phyloP scores from a whole-genome alignment of 2,797 vertebrate species.

The Pipistrellus nathusii region DNA sequence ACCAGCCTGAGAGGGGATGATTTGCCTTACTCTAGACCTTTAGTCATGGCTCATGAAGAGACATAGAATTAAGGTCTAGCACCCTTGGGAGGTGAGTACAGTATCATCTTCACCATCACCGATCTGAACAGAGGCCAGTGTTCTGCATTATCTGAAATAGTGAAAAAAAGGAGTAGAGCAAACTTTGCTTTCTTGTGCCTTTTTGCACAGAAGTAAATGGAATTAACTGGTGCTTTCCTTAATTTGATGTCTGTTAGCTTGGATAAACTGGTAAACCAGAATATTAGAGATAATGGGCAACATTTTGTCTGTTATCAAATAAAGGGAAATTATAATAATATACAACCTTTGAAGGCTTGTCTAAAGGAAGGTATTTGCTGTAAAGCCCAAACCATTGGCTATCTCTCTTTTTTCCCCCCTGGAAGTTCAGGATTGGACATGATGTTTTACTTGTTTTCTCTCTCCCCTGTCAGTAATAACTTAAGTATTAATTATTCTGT shows the following conservation, averaged over 20 bases:
- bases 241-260: conserved; percentile 13
- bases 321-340: not conserved
- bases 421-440: not conserved
- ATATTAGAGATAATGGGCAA: not conserved
- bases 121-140: not conserved
- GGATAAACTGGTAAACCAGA: not conserved
- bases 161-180: not conserved
- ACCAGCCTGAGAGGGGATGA: not conserved
- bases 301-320: not conserved
- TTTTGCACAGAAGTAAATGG: conserved; percentile 52
- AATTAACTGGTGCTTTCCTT: conserved; percentile 16
- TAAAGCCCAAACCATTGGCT: conserved; percentile 35
- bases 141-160: conserved; percentile 52
- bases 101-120: not conserved
- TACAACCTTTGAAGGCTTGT: not conserved
- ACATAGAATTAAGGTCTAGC: not conserved
- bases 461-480: not conserved
- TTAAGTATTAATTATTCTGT: conserved; percentile 21
- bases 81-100: not conserved
- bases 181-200: not conserved
- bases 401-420: not conserved
- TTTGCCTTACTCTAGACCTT: not conserved
- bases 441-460: not conserved
- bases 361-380: conserved; percentile 32
- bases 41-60: conserved; percentile 27